Percentiles rank a stretch among this genome's conserved stretches.
Conservation (phyloP, 1,140 invertebrate genomes). For the Drosophila melanogaster region DNA sequence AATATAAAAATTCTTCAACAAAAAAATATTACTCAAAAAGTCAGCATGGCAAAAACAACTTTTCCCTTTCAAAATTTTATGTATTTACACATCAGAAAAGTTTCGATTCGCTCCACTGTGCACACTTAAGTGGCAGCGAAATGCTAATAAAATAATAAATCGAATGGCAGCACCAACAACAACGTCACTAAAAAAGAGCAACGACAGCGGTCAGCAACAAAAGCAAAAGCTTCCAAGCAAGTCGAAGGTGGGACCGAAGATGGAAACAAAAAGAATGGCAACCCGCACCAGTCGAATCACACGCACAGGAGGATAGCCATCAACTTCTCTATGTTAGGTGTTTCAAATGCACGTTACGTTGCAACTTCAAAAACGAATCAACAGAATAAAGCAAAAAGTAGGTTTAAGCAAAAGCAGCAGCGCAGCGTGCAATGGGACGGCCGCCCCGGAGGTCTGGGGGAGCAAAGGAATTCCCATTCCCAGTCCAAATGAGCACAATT, state of each 20-base stretch:
- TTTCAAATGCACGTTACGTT: slow-evolving; percentile 77
- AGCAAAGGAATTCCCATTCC: slow-evolving; percentile 48
- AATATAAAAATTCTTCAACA: no score
- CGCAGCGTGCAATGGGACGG: slow-evolving; percentile 39
- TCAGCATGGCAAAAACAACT: no score
- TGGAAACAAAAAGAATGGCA: slow-evolving; percentile 66
- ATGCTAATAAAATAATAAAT: slow-evolving; percentile 83
- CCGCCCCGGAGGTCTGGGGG: slow-evolving; percentile 3
- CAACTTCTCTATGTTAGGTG: slow-evolving; percentile 55
- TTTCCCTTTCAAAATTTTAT: no score
- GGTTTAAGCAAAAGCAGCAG: slow-evolving; percentile 64
- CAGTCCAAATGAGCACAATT: slow-evolving; percentile 81
- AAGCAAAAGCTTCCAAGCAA: slow-evolving; percentile 72
- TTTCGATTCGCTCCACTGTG: slow-evolving; percentile 46
- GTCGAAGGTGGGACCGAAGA: slow-evolving; percentile 61
- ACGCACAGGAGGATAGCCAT: slow-evolving; percentile 5
- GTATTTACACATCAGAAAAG: background rate
- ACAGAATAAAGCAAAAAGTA: slow-evolving; percentile 59
- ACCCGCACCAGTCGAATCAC: slow-evolving; percentile 23
- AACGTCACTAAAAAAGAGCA: slow-evolving; percentile 46
- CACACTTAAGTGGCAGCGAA: slow-evolving; percentile 33
- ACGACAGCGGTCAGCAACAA: slow-evolving; percentile 59
- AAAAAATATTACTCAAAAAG: no score
- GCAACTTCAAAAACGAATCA: slow-evolving; percentile 72
- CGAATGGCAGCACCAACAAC: slow-evolving; percentile 56